These are phyloP conservation scores for Zeuzera pyrina DNA, from an alignment of 2,888 invertebrate species.

Conservation along the genomic window DNA sequence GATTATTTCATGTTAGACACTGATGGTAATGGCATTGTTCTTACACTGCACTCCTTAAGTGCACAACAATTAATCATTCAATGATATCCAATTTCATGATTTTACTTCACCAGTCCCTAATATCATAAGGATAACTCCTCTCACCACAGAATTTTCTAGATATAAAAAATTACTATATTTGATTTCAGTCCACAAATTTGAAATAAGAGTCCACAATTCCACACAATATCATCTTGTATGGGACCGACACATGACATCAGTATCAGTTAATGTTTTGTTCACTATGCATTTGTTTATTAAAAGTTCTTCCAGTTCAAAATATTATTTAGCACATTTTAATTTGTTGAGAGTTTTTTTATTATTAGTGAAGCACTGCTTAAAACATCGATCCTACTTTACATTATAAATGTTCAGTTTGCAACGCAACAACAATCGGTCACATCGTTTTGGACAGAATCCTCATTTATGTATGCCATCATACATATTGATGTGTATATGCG, in stretches of 20 bases:
- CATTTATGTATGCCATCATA: constrained; percentile 33
- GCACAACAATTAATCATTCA: constrained; percentile 25
- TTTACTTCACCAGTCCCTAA: constrained; percentile 53
- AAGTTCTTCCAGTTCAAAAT: constrained; percentile 67
- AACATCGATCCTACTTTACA: constrained; percentile 63
- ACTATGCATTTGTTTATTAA: constrained; percentile 65
- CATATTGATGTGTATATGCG: constrained; percentile 44
- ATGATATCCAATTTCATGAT: neutral
- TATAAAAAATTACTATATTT: constrained; percentile 68
- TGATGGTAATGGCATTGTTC: constrained; percentile 36
- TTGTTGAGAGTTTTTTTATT: constrained; percentile 61
- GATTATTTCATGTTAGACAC: constrained; percentile 26
- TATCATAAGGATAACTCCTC: constrained; percentile 63
- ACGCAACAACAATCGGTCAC: constrained; percentile 44
- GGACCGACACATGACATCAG: constrained; percentile 42
- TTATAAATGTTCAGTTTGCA: constrained; percentile 58
- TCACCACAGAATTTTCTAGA: constrained; percentile 69
- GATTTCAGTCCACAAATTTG: constrained; percentile 70
- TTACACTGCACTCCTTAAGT: constrained; percentile 27
- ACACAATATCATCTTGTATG: constrained; percentile 43
- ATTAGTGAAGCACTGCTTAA: constrained; percentile 62
- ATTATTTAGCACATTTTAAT: constrained; percentile 66
- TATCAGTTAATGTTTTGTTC: constrained; percentile 63
- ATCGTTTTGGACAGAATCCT: constrained; percentile 34
- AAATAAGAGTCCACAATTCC: constrained; percentile 69